These are phyloP conservation scores for Porites australiensis DNA, from an alignment of 64 coral and sea anemone species.

Conservation along the genomic window DNA sequence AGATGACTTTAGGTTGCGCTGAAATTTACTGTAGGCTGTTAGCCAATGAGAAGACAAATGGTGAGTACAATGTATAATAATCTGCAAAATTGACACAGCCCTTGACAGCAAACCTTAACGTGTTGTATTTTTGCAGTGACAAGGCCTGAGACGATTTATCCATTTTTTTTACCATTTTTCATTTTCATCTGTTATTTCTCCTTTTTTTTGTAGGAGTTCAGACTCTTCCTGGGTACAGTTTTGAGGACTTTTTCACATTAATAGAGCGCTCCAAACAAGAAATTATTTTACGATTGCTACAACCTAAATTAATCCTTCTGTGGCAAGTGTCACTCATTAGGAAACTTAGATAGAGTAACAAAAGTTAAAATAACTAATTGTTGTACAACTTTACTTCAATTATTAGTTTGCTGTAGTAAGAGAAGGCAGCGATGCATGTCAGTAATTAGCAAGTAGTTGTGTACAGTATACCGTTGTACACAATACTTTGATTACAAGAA, in stretches of 20 bases:
- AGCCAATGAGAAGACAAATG: too few relatives aligned
- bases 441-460: too few relatives aligned
- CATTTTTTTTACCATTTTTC: not conserved
- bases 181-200: constrained; percentile 8
- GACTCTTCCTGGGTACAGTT: constrained; percentile 71
- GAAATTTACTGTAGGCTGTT: too few relatives aligned
- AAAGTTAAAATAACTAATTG: not conserved
- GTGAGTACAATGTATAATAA: too few relatives aligned
- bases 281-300: constrained; percentile 10
- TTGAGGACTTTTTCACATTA: constrained; percentile 15
- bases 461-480: too few relatives aligned
- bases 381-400: too few relatives aligned
- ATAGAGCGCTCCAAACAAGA: not conserved
- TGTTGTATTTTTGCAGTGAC: not conserved
- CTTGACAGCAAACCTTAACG: too few relatives aligned
- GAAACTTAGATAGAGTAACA: not conserved
- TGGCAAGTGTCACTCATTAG: not conserved
- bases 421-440: too few relatives aligned
- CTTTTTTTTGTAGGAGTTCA: constrained; percentile 38
- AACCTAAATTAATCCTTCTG: not conserved
- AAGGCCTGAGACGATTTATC: not conserved
- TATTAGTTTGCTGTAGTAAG: too few relatives aligned
- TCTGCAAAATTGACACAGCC: too few relatives aligned
- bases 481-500: too few relatives aligned
- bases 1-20: too few relatives aligned